Percentiles rank a stretch among this genome's conserved stretches.
Evolutionary conservation across 2,113 vertebrate species (phyloP).

Genomic region (Sander lucioperca): DNA sequence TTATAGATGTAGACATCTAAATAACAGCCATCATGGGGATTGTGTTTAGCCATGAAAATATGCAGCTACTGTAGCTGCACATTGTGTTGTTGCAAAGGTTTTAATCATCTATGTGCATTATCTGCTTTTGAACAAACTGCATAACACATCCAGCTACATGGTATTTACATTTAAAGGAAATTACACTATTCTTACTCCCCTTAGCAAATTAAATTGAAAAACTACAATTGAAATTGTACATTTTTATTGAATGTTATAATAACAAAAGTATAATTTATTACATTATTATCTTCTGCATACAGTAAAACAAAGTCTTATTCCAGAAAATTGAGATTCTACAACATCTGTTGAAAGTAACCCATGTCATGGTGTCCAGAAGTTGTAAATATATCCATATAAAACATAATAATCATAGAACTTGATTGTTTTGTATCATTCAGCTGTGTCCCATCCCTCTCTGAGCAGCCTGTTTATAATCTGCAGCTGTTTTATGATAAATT

Average conservation of each 20-base stretch:
- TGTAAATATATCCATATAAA: neutral
- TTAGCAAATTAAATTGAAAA: no score
- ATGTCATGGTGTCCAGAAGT: neutral
- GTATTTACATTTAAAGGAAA: neutral
- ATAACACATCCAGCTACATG: neutral
- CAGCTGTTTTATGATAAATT: conserved; percentile 45
- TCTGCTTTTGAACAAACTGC: neutral
- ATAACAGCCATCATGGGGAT: neutral
- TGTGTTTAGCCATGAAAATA: neutral
- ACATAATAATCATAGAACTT: conserved; percentile 3
- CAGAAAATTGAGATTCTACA: neutral
- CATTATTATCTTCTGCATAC: neutral
- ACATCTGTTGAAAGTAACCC: neutral
- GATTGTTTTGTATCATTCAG: conserved; percentile 36
- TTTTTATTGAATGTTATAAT: neutral
- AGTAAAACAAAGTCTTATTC: no score
- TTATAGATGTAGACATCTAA: neutral
- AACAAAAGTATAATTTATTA: neutral
- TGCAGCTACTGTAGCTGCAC: neutral
- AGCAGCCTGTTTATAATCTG: conserved; percentile 45
- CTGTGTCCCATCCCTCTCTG: conserved; percentile 22
- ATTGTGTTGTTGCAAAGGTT: neutral
- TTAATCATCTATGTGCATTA: neutral
- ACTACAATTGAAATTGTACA: neutral
- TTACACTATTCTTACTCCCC: neutral